Base-by-base conservation (phyloP, 37 sponge, comb jelly and placozoan genomes). In the Petrosia ficiformis region DNA sequence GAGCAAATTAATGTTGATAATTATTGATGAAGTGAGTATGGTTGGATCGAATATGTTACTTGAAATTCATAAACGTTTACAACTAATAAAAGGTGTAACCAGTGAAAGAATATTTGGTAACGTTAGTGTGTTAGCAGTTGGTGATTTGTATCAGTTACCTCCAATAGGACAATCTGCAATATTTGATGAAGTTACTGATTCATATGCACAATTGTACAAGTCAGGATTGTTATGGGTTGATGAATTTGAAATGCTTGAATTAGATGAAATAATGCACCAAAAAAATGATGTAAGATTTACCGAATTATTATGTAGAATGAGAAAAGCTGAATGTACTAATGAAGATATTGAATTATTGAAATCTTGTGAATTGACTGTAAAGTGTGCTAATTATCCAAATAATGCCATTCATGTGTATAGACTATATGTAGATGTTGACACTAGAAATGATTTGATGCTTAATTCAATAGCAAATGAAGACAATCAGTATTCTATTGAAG, bases 11-110 rank as follows among this genome's bases (percentile, higher is more conserved):
- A 42, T 36, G 68, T 35, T 85, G 43, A 11, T 85, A 10, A 73
- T 85, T 44, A 72, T 85, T 72, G 86, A 85, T 78, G 86, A 85
- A 70, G 44, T 85, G 16, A 57, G 61, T 21, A 85, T 85, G 86
- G 80, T 85, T 38, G 75, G 79, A 32, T 21, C 66, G 1, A 68
- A 75, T 39, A 77, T 77, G 64, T 65, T 76, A 26, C 54, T 72
- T 29, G 28, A 72, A 43, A 71, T 77, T 19, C 72, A 84, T 54
- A 84, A 44, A 35, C 25, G 78, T 2, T 42, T 75, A 26, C 64
- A 84, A 43, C 70, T 78, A 68, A 72, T 78, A 4, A 78, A 71
- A 67, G 60, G 43, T 24, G 40, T 37, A 2, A 37, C 60, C 21
- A 5, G 40, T 59, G 72, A 76, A 67, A 32, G 25, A 57, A 32